These are phyloP conservation scores for Theretra japonica DNA, from an alignment of 2,888 invertebrate species.

Conservation along the genomic window DNA sequence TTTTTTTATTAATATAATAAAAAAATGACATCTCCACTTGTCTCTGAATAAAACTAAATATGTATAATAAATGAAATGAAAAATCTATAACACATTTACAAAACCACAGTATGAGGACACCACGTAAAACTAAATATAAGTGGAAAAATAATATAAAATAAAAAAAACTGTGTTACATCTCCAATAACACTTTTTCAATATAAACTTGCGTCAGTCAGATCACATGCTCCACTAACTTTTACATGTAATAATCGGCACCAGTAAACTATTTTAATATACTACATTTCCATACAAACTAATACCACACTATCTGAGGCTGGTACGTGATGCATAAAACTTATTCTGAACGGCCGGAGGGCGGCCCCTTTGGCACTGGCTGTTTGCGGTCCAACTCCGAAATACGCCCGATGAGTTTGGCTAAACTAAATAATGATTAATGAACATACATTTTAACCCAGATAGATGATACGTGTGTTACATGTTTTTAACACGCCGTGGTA, in stretches of 20 bases:
- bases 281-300: not conserved
- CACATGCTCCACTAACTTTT: too few relatives aligned
- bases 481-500: not conserved
- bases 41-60: too few relatives aligned
- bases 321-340: slow-evolving; percentile 14
- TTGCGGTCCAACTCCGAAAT: slow-evolving; percentile 38
- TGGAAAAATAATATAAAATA: not conserved
- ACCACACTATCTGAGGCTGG: not conserved
- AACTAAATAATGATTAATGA: slow-evolving; percentile 33
- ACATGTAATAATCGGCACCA: not conserved
- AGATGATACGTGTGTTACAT: not conserved
- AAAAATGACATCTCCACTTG: too few relatives aligned
- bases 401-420: slow-evolving; percentile 33
- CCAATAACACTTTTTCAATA: too few relatives aligned
- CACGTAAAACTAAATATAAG: too few relatives aligned
- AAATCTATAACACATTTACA: too few relatives aligned
- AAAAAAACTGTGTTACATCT: not conserved
- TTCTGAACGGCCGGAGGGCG: slow-evolving; percentile 7
- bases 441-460: slow-evolving; percentile 4
- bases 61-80: too few relatives aligned
- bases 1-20: too few relatives aligned
- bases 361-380: slow-evolving; percentile 29
- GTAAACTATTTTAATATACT: not conserved
- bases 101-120: too few relatives aligned
- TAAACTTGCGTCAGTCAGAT: too few relatives aligned